Percentiles rank a stretch among this genome's conserved stretches.
These are phyloP conservation scores for Crotalus helleri DNA, from an alignment of 2,113 vertebrate species.

Conservation along the genomic window DNA sequence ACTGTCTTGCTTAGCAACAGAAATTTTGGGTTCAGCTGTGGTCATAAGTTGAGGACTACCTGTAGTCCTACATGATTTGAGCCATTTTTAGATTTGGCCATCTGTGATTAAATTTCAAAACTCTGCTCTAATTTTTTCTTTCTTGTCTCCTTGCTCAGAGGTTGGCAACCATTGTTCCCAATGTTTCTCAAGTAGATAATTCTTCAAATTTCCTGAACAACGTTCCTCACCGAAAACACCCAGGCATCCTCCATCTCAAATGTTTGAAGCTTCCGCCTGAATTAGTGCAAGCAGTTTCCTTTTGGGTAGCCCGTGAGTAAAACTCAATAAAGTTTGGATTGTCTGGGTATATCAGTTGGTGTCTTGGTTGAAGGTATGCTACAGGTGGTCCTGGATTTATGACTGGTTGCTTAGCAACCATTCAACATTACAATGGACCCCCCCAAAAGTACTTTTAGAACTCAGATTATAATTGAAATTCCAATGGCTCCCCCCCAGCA, in stretches of 20 bases:
- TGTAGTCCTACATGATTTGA: not conserved
- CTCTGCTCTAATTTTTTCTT: not conserved
- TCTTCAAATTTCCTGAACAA: constrained; percentile 68
- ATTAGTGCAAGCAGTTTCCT: constrained; percentile 65
- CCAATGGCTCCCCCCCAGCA: too few species aligned
- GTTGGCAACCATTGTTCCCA: constrained; percentile 46
- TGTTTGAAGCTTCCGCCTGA: constrained; percentile 67
- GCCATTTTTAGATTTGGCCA: not conserved
- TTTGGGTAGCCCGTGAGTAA: constrained; percentile 70
- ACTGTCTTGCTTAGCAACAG: not conserved
- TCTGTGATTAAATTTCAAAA: not conserved
- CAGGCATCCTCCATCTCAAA: constrained; percentile 76
- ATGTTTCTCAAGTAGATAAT: constrained; percentile 64
- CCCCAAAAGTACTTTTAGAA: not conserved
- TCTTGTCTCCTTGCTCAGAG: constrained; percentile 30
- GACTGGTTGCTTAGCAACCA: not conserved
- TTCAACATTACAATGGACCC: not conserved
- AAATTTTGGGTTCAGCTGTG: not conserved
- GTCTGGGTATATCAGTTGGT: not conserved
- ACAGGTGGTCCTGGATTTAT: not conserved
- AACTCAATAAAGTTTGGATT: not conserved
- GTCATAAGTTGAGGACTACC: not conserved
- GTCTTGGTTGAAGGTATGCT: not conserved
- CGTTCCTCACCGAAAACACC: constrained; percentile 75
- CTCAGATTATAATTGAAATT: not conserved